Base-by-base conservation (phyloP, 2,113 vertebrate genomes). In the Gallinago jamesoni region DNA sequence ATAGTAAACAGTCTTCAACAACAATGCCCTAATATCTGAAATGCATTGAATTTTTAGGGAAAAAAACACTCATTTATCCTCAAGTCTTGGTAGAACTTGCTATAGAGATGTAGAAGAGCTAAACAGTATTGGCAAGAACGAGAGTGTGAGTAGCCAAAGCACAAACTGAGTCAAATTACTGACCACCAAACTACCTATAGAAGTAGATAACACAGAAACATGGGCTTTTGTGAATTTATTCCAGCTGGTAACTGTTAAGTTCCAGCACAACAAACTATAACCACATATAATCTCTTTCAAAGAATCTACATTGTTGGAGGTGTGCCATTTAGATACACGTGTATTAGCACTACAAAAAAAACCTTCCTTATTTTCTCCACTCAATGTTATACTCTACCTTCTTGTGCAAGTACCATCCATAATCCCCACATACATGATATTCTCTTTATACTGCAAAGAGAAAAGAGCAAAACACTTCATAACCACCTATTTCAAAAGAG, bases 261-360 rank as follows among this genome's bases (percentile, higher is more conserved):
- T 66, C 13, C 69, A 64, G 20, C 3, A 87, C 60, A 66, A 37
- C 7, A 23, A 63, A 24, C 5, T 35, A 23, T 14, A 41, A 30
- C 1, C 27, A 43, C 10, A 23, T 18, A 16, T 9, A 18, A 9
- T 21, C 19, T 5, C 50, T 68, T 48, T 43, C 10, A 76, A 79
- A 70, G 14, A 68, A 75, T 7, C 31, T 8, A 15, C 15, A 4
- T 1, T 1, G 5, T 7, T n/a, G 12, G 31, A 68, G 68, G 7
- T 1, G 25, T 0, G 6, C 10, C 6, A 35, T 75, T 55, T 39
- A 63, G 35, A 41, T 5, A 24, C 12, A 19, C 0, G 0, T 6
- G 45, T 5, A 41, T 17, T 7, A 53, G 3, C 17, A n/a, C 31
- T 18, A 30, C 18, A 70, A 85, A 72, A 85, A 72, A 48, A 16